Percentiles rank a stretch among this genome's conserved stretches.
Conservation (phyloP, 2,113 vertebrate genomes). For the Australoheros scitulus region DNA sequence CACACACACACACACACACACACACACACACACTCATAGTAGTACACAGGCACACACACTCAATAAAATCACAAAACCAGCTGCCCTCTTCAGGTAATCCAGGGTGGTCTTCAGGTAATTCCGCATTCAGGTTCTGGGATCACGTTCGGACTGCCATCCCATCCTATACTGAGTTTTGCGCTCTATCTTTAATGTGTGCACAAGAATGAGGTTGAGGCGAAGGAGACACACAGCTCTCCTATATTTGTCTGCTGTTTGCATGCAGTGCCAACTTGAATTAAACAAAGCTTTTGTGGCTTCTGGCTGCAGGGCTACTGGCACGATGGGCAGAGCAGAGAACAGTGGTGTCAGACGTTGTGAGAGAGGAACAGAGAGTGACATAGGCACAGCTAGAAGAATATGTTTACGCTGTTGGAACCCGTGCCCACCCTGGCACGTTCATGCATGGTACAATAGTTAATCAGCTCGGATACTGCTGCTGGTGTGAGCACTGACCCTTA, state of each 20-base stretch:
- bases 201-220: slow-evolving; percentile 25
- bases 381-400: slow-evolving; percentile 68
- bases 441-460: slow-evolving; percentile 57
- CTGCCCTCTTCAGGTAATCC: slow-evolving; percentile 14
- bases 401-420: slow-evolving; percentile 61
- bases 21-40: not conserved
- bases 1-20: not conserved
- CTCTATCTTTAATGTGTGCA: slow-evolving; percentile 60
- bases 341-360: slow-evolving; percentile 58
- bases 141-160: not conserved
- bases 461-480: slow-evolving; percentile 55
- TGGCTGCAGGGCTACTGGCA: slow-evolving; percentile 70
- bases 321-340: slow-evolving; percentile 53
- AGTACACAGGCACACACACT: not conserved
- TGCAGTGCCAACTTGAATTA: slow-evolving; percentile 71
- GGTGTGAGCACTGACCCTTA: slow-evolving; percentile 66
- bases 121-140: slow-evolving; percentile 47
- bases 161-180: slow-evolving; percentile 26
- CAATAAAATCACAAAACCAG: slow-evolving; percentile 26
- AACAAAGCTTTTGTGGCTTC: slow-evolving; percentile 52
- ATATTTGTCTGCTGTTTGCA: slow-evolving; percentile 70
- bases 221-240: slow-evolving; percentile 45
- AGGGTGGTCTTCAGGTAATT: too few relatives aligned
- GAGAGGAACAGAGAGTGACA: slow-evolving; percentile 64
- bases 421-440: slow-evolving; percentile 34